A percentile compares a stretch with the other conserved stretches of the same genome.
Evolutionary conservation across 2,888 invertebrate species (phyloP).

Genomic region (Deilephila elpenor): DNA sequence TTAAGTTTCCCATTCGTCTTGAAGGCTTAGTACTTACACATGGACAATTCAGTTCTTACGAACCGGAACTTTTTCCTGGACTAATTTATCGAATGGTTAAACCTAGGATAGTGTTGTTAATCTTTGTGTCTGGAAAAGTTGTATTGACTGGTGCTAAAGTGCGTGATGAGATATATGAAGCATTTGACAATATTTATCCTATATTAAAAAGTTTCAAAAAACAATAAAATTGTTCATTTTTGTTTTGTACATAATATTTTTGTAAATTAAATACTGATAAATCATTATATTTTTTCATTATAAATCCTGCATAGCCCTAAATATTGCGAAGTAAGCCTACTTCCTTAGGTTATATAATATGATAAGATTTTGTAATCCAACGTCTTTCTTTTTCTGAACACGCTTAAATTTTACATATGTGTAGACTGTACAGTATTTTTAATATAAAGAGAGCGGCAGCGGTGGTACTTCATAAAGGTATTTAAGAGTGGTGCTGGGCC

Average conservation of each 20-base stretch:
- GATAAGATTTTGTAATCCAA: no score
- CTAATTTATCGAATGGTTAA: slow-evolving; percentile 99
- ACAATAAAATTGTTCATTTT: slow-evolving; percentile 70
- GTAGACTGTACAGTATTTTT: no score
- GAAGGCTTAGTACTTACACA: slow-evolving; percentile 90
- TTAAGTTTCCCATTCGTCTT: slow-evolving; percentile 89
- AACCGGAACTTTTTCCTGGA: slow-evolving; percentile 99
- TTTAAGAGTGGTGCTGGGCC: no score
- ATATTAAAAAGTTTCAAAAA: slow-evolving; percentile 98
- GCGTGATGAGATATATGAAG: slow-evolving; percentile 96
- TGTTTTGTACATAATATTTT: slow-evolving; percentile 32
- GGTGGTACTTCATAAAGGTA: no score
- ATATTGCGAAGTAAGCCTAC: not conserved
- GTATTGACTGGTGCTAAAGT: slow-evolving; percentile 99
- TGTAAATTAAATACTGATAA: slow-evolving; percentile 22
- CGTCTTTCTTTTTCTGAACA: no score
- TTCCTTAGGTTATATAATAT: no score
- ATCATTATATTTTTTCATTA: not conserved
- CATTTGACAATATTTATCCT: slow-evolving; percentile 98
- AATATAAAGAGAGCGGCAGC: no score
- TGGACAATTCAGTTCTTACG: slow-evolving; percentile 94
- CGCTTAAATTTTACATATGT: no score
- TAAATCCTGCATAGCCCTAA: not conserved
- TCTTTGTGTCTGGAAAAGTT: slow-evolving; percentile 99
- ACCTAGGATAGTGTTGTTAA: slow-evolving; percentile 97